Base-by-base conservation (phyloP, 2,797 vertebrate genomes). In the Poecilia picta region DNA sequence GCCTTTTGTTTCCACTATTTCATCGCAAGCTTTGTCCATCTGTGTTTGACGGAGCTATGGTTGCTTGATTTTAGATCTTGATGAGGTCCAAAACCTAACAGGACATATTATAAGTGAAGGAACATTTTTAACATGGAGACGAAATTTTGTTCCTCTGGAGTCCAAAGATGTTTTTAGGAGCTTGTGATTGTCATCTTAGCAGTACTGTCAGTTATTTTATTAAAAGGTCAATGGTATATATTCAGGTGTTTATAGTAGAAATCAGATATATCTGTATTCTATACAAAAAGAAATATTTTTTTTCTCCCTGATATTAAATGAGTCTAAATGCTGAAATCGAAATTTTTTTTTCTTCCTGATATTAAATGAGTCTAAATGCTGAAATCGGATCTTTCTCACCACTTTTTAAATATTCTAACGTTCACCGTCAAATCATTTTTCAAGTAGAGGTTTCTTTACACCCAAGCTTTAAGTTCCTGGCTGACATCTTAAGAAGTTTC, bases 1-100 rank as follows among this genome's bases (percentile, higher is more conserved):
- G 89, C 89, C 80, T 87, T 94, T 93, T 89, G 85, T 91, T 91
- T 91, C 87, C 76, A 83, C 75, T 87, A 83, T 91, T 90, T 92
- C 83, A 86, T 89, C 85, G 90, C 77, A 76, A 74, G 82, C 82
- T 80, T 70, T 59, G 0, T 23, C 5, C 70, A 73, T 73, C 8
- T 77, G 36, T 81, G 85, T 41, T 5, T 84, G 82, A 83, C 76
- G 12, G 6, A 71, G 68, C 23, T 16, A 8, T 71, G 5, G 12
- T 28, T 46, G 68, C 12, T 71, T 71, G 41, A 71, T 71, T 45
- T 71, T n/a, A 71, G 20, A 28, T 71, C n/a, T n/a, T 71, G 12
- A 45, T 46, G 25, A 25, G 41, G 25, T 3, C 41, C 25, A 45
- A 71, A 71, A 71, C 13, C 68, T 71, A 16, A 43, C 5, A 45